Base-by-base conservation (phyloP, 1,140 invertebrate species). In the Hestina assimilis region DNA sequence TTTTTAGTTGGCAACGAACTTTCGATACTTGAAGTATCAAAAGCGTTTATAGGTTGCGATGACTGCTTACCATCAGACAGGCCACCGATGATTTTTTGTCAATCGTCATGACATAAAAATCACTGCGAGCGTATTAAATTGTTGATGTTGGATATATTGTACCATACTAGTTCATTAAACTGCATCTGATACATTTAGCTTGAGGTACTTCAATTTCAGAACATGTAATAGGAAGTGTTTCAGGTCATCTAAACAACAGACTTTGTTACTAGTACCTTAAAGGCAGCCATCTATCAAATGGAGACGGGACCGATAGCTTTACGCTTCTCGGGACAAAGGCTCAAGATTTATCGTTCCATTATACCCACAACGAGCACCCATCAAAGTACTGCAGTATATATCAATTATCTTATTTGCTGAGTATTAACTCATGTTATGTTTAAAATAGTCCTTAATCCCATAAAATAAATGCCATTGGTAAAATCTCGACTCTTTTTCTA, bases 341-440 rank as follows among this genome's bases (percentile, higher is more conserved):
- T 43, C 31, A 35, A 59, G 56, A 59, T 59, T 59, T 51, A 59
- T 59, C 8, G 41, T 59, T 52, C 48, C 56, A 59, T 59, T 59
- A 52, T 38, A 52, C 41, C 31, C 21, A 28, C 41, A 11, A 52
- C 29, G 11, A 46, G 8, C 41, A 15, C 14, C 23, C 41, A 46
- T 45, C 41, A 52, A 52, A 21, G 41, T 46, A 12, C 11, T 26
- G 11, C 35, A 33, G 41, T 28, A 41, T 53, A 53, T n/a, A 29
- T 53, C 24, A 33, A 53, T 52, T 52, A 20, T 20, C 38, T 41
- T 12, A 52, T 2, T 29, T 42, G 21, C n/a, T 42, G 14, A 2
- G 15, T 19, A 19, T 38, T 38, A 17, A 2, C 2, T 19, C n/a
- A 38, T 17, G 19, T 38, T 7, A 19, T 19, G 17, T 17, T 9